phyloP scores from a whole-genome alignment of 2,888 invertebrate species.

The Epiblema foenella region DNA sequence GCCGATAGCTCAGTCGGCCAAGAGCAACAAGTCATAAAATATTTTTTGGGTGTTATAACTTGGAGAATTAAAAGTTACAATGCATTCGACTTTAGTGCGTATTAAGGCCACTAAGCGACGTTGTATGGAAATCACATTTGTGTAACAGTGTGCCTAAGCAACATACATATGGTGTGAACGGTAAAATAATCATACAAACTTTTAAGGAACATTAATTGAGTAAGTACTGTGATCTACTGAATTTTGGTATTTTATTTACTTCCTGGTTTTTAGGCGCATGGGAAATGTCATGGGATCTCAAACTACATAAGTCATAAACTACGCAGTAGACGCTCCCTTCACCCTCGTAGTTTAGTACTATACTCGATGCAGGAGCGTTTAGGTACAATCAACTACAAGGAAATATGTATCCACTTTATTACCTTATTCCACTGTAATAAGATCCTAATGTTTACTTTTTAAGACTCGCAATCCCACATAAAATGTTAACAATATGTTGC shows the following conservation, averaged over 20 bases:
- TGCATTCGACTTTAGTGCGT: not conserved
- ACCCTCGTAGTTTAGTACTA: conserved; percentile 38
- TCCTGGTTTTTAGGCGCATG: not conserved
- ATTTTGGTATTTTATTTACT: not conserved
- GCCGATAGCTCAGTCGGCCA: no score
- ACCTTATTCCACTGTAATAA: no score
- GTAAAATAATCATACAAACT: no score
- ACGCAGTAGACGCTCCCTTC: conserved; percentile 19
- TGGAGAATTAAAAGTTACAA: no score
- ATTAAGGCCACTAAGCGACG: not conserved
- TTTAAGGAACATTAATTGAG: not conserved
- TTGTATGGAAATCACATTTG: not conserved
- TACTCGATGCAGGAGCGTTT: conserved; percentile 49
- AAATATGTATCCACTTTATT: no score
- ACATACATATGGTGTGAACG: no score
- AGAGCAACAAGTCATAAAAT: no score
- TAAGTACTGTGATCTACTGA: not conserved
- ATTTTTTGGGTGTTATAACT: no score
- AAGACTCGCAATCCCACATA: no score
- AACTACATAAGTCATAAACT: not conserved
- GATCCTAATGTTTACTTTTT: no score
- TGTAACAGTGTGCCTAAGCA: no score
- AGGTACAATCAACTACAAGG: not conserved
- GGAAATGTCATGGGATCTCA: not conserved
- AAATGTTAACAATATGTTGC: not conserved